Base-by-base conservation (phyloP, 2,888 invertebrate species). In the Danaus chrysippus region DNA sequence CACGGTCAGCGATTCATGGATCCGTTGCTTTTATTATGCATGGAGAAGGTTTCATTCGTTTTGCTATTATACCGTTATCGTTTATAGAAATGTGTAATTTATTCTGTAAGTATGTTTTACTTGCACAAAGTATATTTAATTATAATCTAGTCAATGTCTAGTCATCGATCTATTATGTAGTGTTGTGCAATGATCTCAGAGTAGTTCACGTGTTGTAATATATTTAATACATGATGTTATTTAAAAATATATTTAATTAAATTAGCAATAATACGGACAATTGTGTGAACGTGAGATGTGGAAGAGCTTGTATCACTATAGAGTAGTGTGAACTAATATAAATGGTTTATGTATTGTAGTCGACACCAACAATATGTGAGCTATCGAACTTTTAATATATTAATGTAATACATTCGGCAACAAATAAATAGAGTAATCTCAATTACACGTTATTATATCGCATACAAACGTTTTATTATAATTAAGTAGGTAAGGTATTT, bases 181-280 rank as follows among this genome's bases (percentile, higher is more conserved):
- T 58, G 17, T 17, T 53, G 19, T 54, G 43, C 43, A 53, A 49
- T 54, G 65, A 63, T 63, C 65, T 65, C 63, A 42, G 19, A 61
- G 23, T 34, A 55, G 15, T 11, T 54, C 43, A 64, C 49, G 55
- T 64, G 42, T 56, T 56, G 56, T 41, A 11, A 61, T 61, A 52
- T 17, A 59, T 23, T 44, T 34, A 44, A 44, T 5, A 34, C 13
- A 44, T 43, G 23, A 56, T 23, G 56, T 56, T 59, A 49, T 42
- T 41, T 59, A 46, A 49, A 49, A 10, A 13, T 17, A 17, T 49
- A 17, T 49, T 17, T 49, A 10, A 49, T 17, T 49, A 62, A 61
- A 49, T 46, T 66, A 66, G 67, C 67, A 67, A 70, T 68, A 64
- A 68, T 63, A 41, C 34, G 49, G 61, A 61, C 60, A 54, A 58